Evolutionary conservation across 2,113 vertebrate genomes (phyloP), one percentile per base, ranked within the genome.

Genomic region (Sula dactylatra): DNA sequence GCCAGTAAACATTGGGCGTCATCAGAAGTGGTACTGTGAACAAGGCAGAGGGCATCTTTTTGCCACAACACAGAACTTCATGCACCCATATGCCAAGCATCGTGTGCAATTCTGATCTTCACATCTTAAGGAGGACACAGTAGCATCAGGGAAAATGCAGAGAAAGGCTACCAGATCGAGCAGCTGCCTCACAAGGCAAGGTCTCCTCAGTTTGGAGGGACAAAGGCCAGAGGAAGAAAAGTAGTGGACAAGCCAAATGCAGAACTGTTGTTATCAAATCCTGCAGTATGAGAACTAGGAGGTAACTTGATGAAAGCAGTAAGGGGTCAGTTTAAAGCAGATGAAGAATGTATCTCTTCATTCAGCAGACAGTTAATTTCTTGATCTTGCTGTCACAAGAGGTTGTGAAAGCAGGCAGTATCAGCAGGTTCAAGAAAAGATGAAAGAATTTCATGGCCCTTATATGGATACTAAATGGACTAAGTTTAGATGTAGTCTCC

Each of bases 1-100:
- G 36, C 5, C 49, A 26, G 13, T 6, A 62, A 71, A 72, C 3
- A 24, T 1, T 10, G 32, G 27, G 6, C 4, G 0, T 8, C 55
- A 47, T 10, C 56, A 76, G 42, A 49, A 36, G 19, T 10, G 22
- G 9, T 25, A 29, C 34, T 7, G 29, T 29, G 49, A 86, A n/a
- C 38, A 10, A 58, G 38, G 38, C 49, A 77, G 44, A 92, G 21
- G 38, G n/a, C 2, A 2, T n/a, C 26, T 16, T 21, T 78, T 45
- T 72, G 49, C 54, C 49, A 56, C 7, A 3, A 16, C 22, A 25
- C 32, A 71, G 40, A 93, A 36, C 26, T 47, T 64, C 25, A 11
- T 2, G 22, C 14, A 40, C 27, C 19, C 26, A 10, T 4, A 32
- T 1, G 26, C 10, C 31, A 17, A 29, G 36, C 34, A 72, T 19